Conservation (phyloP, 2,797 vertebrate genomes). For the Hypotaenidia okinawae region DNA sequence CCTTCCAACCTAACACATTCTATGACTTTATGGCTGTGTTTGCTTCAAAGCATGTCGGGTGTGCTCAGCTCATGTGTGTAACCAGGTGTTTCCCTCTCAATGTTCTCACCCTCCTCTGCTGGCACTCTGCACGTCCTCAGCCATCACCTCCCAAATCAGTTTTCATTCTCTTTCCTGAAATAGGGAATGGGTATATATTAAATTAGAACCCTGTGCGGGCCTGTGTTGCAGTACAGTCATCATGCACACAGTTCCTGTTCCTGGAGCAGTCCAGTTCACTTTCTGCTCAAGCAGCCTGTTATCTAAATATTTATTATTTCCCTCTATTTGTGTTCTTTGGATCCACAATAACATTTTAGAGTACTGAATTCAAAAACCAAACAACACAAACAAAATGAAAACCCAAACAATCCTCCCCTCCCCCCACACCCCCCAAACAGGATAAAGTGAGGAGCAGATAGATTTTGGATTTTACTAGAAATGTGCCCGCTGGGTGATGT, state of each 20-base stretch:
- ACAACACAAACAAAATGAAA: too few species aligned
- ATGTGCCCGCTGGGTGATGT: background rate
- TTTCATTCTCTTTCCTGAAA: background rate
- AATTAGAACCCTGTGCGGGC: background rate
- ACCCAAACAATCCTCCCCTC: too few species aligned
- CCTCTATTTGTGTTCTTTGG: background rate
- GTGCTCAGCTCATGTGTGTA: background rate
- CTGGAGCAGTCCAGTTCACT: too few species aligned
- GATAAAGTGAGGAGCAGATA: background rate
- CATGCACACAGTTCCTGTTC: accelerated
- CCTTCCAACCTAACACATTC: too few species aligned
- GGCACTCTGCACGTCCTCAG: background rate
- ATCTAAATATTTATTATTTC: background rate
- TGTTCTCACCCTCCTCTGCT: background rate
- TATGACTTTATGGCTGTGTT: background rate
- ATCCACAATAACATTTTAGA: background rate
- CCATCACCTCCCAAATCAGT: background rate
- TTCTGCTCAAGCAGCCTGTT: background rate
- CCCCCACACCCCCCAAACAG: too few species aligned
- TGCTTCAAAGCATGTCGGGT: background rate
- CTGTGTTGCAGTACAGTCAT: accelerated
- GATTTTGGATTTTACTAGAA: background rate
- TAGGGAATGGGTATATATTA: background rate
- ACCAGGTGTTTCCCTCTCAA: background rate
- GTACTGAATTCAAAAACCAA: background rate